Base-by-base conservation (phyloP, 2,888 invertebrate genomes). In the Embidobia sp. region DNA sequence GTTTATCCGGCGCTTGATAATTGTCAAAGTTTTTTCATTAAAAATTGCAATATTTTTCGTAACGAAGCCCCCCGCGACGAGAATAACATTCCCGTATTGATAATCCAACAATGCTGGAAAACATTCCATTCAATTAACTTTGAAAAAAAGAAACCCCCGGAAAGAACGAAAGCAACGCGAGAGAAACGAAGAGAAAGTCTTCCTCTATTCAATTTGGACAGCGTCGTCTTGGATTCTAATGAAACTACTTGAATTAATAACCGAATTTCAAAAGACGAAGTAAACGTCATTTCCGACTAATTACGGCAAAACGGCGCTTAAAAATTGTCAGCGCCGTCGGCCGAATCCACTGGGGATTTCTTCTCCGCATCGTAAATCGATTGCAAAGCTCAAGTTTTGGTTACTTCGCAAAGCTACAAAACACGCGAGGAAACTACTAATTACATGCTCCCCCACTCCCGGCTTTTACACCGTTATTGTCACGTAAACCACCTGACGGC, bases 401-500 rank as follows among this genome's bases (percentile, higher is more conserved):
- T 67, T 70, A 35, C 64, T 66, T 61, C 27, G 48, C 53, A 29
- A 35, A 55, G 70, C 63, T 59, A 57, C 70, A 72, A 77, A 77
- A 73, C 66, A 67, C 72, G 61, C 46, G 70, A 59, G 53, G 40
- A 46, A 72, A 72, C 72, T 67, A 63, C 66, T 77, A 77, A 77
- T 77, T 77, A 67, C 77, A 72, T 57, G 69, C 44, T 42, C 29
- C 44, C 51, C 69, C 31, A 29, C 66, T 37, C 49, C 13, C 33
- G 13, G 16, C 55, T 66, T 51, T 64, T 66, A 51, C 31, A 35
- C 31, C 37, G 66, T 76, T 72, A 77, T 77, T 77, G 66, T 55
- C 77, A 61, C 72, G 63, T 57, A 73, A 66, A 69, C 53, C 72
- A 66, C 66, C 66, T 72, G 77, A 72, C 63, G 57, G 63, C 66